Base-by-base conservation (phyloP, 2,797 vertebrate genomes). In the Poecile montanus region DNA sequence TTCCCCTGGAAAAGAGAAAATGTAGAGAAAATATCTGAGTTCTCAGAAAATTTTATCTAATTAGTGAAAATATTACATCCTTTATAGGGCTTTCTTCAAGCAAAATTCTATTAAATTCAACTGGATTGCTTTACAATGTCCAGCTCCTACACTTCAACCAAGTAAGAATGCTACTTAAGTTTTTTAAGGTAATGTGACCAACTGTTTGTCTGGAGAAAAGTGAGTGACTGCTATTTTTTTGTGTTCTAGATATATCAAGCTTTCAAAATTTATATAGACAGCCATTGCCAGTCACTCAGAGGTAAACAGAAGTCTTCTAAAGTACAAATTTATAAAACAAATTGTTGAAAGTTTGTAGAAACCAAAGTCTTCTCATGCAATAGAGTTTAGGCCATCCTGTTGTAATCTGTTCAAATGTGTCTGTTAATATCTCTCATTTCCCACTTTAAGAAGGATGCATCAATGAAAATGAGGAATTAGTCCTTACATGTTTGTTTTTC, bases 181-280 rank as follows among this genome's bases (percentile, higher is more conserved):
- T 82, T 82, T 94, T 89, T 75, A n/a, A 72, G 50, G 12, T 48
- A 51, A 70, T 73, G 26, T 67, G 81, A 63, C 44, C 91, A 40
- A 63, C 61, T 51, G 40, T 40, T 79, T 50, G 45, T 38, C 70
- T 67, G 50, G 72, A 75, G 56, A 89, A 89, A 82, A 38, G 47
- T 89, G 57, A 92, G 11, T 84, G 22, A 82, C 16, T 54, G 72
- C 21, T 81, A 30, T 63, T 66, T 75, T 65, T 80, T 42, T 96
- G 54, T 82, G 9, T 93, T 88, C 63, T 96, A 99, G 99, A 98
- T 99, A 91, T 99, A 99, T 93, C 99, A 99, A 97, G 99, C 99
- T 88, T 99, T 99, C 97, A 98, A 98, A 97, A 98, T 99, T 87
- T 97, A 92, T 34, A 91, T 99, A 88, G 96, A 97, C 44, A 99